Base-by-base conservation (phyloP, 2,797 vertebrate species). In the Thunnus albacares region DNA sequence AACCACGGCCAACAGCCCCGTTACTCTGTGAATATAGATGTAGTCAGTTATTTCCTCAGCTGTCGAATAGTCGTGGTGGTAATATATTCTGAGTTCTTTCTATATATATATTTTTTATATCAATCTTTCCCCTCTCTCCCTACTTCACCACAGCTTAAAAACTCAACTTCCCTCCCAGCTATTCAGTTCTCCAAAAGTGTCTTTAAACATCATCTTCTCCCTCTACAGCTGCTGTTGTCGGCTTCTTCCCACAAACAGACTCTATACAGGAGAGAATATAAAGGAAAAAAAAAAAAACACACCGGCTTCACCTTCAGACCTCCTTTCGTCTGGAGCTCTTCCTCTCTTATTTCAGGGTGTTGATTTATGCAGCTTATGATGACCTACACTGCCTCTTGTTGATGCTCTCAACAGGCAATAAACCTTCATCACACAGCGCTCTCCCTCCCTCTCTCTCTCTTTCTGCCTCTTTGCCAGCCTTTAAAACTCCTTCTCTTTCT, bases 11-110 rank as follows among this genome's bases (percentile, higher is more conserved):
- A 12, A 24, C 49, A 79, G 62, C 47, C 30, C 2, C 11, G 8
- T 49, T 2, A 8, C 60, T 41, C 22, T 53, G 28, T 61, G 67
- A 51, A 60, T 60, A 35, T 59, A 60, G 38, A 61, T 70, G 30
- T 15, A 57, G 55, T 24, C 9, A 17, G 47, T 59, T 8, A 73
- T 55, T 65, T 55, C 17, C 33, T n/a, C 56, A 13, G 35, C 58
- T 61, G 58, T 56, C 64, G 9, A 4, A 70, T 52, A 76, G 20
- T 30, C 26, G 12, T 5, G 3, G 62, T 26, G 28, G 56, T 8
- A 18, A 58, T 4, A 8, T 18, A 13, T 3, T 20, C 59, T 47
- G 7, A 4, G 9, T 43, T 30, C 62, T 41, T 24, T 18, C 4
- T 20, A 4, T 53, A 6, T 30, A 6, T 12, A 3, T 43, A n/a